Evolutionary conservation across 2,888 invertebrate genomes (phyloP).

Genomic region (Sminthurinus aureus): DNA sequence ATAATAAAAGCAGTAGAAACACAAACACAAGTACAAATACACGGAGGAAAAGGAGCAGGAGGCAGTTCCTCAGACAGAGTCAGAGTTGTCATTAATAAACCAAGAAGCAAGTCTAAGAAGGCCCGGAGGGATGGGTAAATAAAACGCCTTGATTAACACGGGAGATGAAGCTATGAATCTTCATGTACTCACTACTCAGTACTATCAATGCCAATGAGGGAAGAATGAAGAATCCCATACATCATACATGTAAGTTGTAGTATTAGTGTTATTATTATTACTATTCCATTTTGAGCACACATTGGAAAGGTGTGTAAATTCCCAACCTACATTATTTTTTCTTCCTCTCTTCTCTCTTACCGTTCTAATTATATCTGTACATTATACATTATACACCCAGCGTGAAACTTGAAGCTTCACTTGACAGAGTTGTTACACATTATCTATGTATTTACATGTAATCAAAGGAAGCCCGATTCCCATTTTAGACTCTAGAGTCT

Average conservation of each 20-base stretch:
- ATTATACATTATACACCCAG: no score
- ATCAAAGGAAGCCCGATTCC: no score
- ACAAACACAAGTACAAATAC: neutral
- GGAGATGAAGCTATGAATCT: neutral
- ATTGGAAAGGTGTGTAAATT: constrained; percentile 22
- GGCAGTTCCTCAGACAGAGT: neutral
- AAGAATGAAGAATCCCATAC: neutral
- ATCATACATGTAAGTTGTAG: neutral
- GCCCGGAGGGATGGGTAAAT: constrained; percentile 20
- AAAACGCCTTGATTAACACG: constrained; percentile 11
- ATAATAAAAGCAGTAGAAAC: no score
- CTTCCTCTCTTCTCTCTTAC: neutral
- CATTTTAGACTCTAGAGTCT: no score
- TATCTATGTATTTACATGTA: no score
- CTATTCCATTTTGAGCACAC: constrained; percentile 16
- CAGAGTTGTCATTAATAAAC: constrained; percentile 19
- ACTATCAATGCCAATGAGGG: no score
- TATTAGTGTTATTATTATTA: no score
- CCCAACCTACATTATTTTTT: constrained; percentile 12
- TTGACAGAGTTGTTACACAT: no score
- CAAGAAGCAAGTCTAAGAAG: neutral
- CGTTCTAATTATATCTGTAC: neutral
- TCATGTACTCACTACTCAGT: no score
- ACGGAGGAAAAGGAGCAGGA: neutral
- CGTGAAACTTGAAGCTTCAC: no score